phyloP scores from a whole-genome alignment of 2,113 vertebrate species.

The Podarcis cretensis region DNA sequence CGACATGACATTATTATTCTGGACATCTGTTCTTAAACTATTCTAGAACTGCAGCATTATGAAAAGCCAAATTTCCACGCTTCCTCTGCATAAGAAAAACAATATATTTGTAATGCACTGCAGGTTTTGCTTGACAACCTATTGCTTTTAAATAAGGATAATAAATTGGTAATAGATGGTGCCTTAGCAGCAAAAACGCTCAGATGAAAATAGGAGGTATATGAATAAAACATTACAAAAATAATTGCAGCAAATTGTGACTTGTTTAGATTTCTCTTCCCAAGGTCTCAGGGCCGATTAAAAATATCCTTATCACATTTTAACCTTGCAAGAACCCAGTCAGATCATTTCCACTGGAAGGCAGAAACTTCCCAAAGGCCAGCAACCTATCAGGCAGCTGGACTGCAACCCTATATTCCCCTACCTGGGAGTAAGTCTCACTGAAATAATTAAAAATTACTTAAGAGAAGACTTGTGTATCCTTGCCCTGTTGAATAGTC shows the following conservation, averaged over 20 bases:
- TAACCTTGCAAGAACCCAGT: neutral
- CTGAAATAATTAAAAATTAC: neutral
- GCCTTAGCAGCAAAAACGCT: conserved; percentile 39
- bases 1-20: neutral
- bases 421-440: neutral
- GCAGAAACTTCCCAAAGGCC: neutral
- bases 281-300: neutral
- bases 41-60: conserved; percentile 15
- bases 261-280: conserved; percentile 10
- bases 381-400: neutral
- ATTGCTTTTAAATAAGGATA: conserved; percentile 56
- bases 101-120: conserved; percentile 29
- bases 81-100: conserved; percentile 13
- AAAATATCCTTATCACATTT: neutral
- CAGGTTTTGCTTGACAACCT: conserved; percentile 35
- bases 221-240: conserved; percentile 48
- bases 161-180: conserved; percentile 32
- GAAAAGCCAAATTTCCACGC: conserved; percentile 33
- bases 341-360: neutral
- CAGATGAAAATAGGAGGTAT: conserved; percentile 1
- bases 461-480: neutral
- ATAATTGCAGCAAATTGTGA: conserved; percentile 28
- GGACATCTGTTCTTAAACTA: conserved; percentile 4
- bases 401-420: neutral
- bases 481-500: neutral